Evolutionary conservation across 2,888 invertebrate genomes (phyloP).

Genomic region (Chymomyza caudatula): DNA sequence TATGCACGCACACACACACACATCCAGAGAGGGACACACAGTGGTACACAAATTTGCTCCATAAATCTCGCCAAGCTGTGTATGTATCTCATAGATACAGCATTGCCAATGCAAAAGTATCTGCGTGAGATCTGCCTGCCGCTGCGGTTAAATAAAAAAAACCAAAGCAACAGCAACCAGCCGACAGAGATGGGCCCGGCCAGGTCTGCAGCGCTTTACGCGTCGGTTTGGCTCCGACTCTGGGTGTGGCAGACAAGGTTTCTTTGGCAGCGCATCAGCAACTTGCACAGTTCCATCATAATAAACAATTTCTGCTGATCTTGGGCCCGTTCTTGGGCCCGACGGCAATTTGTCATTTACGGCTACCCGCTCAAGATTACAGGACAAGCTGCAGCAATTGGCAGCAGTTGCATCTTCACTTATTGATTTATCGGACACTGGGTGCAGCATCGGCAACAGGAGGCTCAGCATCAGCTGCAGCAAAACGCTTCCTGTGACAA

Average conservation of each 20-base stretch:
- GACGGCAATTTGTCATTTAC: slow-evolving; percentile 48
- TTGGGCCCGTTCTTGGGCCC: neutral
- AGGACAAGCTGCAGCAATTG: slow-evolving; percentile 15
- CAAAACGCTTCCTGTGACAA: slow-evolving; percentile 40
- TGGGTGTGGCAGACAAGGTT: slow-evolving; percentile 34
- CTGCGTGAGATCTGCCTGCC: slow-evolving; percentile 50
- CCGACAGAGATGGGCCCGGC: neutral
- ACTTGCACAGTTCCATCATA: slow-evolving; percentile 15
- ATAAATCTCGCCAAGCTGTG: slow-evolving; percentile 54
- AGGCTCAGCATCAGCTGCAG: slow-evolving; percentile 9
- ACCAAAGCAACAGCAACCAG: neutral
- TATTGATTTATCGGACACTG: slow-evolving; percentile 49
- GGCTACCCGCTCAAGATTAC: slow-evolving; percentile 28
- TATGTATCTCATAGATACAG: slow-evolving; percentile 20
- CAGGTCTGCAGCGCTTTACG: slow-evolving; percentile 12
- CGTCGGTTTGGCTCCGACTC: slow-evolving; percentile 10
- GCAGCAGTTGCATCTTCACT: slow-evolving; percentile 52
- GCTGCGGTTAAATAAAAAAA: neutral
- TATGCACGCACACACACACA: slow-evolving; percentile 2
- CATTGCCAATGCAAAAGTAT: slow-evolving; percentile 37
- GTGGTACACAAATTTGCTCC: slow-evolving; percentile 54
- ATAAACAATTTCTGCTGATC: neutral
- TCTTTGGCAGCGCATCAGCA: slow-evolving; percentile 5
- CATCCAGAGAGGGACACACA: neutral
- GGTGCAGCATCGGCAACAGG: neutral